phyloP scores from a whole-genome alignment of 2,888 invertebrate genomes.

The Tenthredo notha region DNA sequence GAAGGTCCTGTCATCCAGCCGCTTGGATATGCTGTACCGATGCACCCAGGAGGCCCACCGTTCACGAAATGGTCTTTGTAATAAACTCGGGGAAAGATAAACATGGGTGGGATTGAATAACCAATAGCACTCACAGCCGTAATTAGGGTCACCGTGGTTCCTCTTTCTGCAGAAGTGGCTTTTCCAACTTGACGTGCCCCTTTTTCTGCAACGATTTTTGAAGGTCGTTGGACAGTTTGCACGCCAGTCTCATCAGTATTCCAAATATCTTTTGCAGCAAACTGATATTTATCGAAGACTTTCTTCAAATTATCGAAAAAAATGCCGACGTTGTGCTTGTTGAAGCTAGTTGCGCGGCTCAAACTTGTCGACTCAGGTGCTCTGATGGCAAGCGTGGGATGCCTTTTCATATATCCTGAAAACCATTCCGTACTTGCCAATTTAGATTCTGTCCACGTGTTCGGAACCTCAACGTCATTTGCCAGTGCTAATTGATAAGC shows the following conservation, averaged over 20 bases:
- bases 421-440: no score
- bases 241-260: background rate
- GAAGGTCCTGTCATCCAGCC: background rate
- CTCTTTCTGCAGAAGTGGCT: background rate
- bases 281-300: no score
- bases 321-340: no score
- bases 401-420: no score
- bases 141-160: background rate
- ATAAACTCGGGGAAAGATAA: background rate
- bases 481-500: no score
- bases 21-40: background rate
- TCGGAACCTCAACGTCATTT: no score
- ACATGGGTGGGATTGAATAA: background rate
- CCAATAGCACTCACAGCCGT: background rate
- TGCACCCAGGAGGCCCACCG: background rate
- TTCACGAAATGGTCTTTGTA: background rate
- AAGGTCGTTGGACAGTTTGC: background rate
- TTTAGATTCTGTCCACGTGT: no score
- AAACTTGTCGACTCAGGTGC: no score
- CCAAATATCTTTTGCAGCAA: background rate
- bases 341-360: no score
- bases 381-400: no score
- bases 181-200: no score
- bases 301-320: background rate
- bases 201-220: no score